phyloP scores from a whole-genome alignment of 2,888 invertebrate species.

The Agonum fuliginosum region DNA sequence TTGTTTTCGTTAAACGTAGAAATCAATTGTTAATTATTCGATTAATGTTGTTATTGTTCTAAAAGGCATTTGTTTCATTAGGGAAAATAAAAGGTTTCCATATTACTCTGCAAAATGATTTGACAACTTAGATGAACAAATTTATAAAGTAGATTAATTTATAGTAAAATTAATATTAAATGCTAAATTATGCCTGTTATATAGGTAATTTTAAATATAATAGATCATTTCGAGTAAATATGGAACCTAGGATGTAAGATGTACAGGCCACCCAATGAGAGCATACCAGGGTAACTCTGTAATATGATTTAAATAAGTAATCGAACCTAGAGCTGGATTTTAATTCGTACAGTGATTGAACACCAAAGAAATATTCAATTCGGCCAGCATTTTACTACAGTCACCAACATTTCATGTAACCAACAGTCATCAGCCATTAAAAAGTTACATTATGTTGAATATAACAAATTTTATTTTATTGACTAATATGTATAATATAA shows the following conservation, averaged over 20 bases:
- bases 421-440: no score
- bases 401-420: conserved; percentile 5
- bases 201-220: conserved; percentile 15
- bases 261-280: conserved; percentile 10
- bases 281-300: conserved; percentile 16
- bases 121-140: no score
- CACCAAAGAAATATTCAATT: conserved; percentile 42
- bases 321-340: conserved; percentile 45
- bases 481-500: no score
- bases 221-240: conserved; percentile 17
- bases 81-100: not conserved
- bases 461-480: no score
- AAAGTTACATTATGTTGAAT: no score
- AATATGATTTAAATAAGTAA: conserved; percentile 30
- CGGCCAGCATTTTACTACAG: conserved; percentile 16
- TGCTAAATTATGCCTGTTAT: conserved; percentile 36
- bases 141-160: no score
- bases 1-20: conserved; percentile 7
- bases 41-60: conserved; percentile 28
- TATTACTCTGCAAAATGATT: not conserved
- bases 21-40: conserved; percentile 9
- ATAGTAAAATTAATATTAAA: not conserved
- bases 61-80: conserved; percentile 23
- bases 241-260: conserved; percentile 7
- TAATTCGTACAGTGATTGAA: conserved; percentile 35